These are phyloP conservation scores for Teleiodes luculella DNA, from an alignment of 2,888 invertebrate species.

Conservation along the genomic window DNA sequence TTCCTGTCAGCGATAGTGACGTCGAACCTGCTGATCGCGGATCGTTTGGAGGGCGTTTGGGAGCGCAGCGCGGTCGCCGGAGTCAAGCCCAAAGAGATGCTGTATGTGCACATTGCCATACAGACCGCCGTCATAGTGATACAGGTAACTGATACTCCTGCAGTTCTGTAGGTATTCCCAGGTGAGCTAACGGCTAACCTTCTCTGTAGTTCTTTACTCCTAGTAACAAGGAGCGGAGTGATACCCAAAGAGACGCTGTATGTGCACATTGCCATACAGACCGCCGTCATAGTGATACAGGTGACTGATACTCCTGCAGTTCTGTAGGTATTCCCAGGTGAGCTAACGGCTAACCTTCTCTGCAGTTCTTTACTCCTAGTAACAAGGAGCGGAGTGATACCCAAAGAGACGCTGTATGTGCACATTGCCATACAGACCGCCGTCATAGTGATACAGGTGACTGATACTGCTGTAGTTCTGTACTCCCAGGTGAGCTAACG, in stretches of 20 bases:
- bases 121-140: slow-evolving; percentile 86
- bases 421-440: slow-evolving; percentile 87
- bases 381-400: slow-evolving; percentile 89
- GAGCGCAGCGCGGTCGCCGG: slow-evolving; percentile 92
- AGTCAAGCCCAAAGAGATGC: slow-evolving; percentile 87
- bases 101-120: slow-evolving; percentile 87
- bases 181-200: no score
- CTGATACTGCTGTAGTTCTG: no score
- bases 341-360: no score
- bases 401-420: slow-evolving; percentile 88
- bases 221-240: no score
- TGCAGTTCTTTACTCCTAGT: no score
- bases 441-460: slow-evolving; percentile 85
- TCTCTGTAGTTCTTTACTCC: no score
- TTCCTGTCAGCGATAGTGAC: slow-evolving; percentile 92
- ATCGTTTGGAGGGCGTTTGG: slow-evolving; percentile 91
- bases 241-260: slow-evolving; percentile 87
- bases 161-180: no score
- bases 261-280: slow-evolving; percentile 88
- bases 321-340: no score
- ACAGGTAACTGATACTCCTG: slow-evolving; percentile 74
- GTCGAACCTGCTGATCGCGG: slow-evolving; percentile 88
- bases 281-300: slow-evolving; percentile 86
- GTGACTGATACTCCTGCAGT: slow-evolving; percentile 43
- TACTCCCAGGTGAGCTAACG: no score